Base-by-base conservation (phyloP, 2,113 vertebrate genomes). In the Desmodus rotundus region DNA sequence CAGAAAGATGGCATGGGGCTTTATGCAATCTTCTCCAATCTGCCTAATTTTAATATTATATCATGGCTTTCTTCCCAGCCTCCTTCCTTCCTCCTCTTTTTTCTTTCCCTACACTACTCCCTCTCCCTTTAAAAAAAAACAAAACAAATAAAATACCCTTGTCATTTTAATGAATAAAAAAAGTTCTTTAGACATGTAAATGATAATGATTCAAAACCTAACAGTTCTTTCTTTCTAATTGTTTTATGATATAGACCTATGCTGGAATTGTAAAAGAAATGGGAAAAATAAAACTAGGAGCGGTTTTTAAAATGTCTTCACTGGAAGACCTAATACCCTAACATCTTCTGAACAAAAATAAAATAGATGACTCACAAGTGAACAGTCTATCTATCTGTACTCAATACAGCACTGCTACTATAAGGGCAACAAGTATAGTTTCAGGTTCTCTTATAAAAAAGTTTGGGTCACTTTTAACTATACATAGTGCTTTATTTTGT, bases 11-110 rank as follows among this genome's bases (percentile, higher is more conserved):
- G 97, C 89, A 95, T 41, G 87, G 94, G 96, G 95, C 93, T 97
- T 97, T 98, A 54, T 96, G 50, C 78, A 93, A 97, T 87, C 96
- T 97, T 97, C 94, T 97, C 95, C 94, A 95, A 85, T 89, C 84
- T 97, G 93, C 89, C 74, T 97, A 94, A 97, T 96, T 95, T 96
- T 95, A 96, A 97, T 89, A 95, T 93, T 95, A 93, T 93, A 92
- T 88, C 95, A 77, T 38, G 81, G 88, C 54, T 93, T 36, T 74
- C 41, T 96, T 3, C 20, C 90, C 20, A 97, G 95, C 31, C 72
- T 94, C 89, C 96, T 97, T 92, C 89, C 96, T 97, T 92, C 89
- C 74, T 97, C 56, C 16, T 54, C 19, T 68, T 89, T 94, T 76
- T 63, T 58, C 65, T 82, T 77, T 74, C 2, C 36, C 24, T 20